Evolutionary conservation across 2,797 vertebrate genomes (phyloP), one percentile per base, ranked within the genome.

Genomic region (Agapornis canus): DNA sequence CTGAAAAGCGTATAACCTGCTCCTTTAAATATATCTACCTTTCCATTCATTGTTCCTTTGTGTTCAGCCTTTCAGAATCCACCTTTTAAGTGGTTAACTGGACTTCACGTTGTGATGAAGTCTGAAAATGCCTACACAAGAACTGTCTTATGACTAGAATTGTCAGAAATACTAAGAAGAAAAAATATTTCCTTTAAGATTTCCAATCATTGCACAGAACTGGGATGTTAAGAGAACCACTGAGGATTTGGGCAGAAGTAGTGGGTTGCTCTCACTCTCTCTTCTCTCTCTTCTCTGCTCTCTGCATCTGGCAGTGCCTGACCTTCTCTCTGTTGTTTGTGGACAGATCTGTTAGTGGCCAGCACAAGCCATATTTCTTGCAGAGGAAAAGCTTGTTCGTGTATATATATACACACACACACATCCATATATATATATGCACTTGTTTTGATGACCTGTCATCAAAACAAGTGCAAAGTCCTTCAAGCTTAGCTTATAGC

Each of bases 381-480:
- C 47, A 49, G 56, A 90, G 43, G 54, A 83, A 78, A 64, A 54
- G 13, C 32, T 68, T 65, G 35, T n/a, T n/a, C n/a, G n/a, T n/a
- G n/a, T n/a, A n/a, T n/a, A n/a, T n/a, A n/a, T n/a, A n/a, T n/a
- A n/a, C n/a, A n/a, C n/a, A n/a, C n/a, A n/a, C n/a, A n/a, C n/a
- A n/a, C n/a, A n/a, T n/a, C n/a, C n/a, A n/a, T n/a, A n/a, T n/a
- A n/a, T n/a, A n/a, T n/a, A n/a, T n/a, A n/a, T n/a, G n/a, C n/a
- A n/a, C n/a, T n/a, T n/a, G n/a, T n/a, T n/a, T n/a, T n/a, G n/a
- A n/a, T n/a, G n/a, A n/a, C n/a, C n/a, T n/a, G n/a, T 84, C 82
- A 63, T 75, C 69, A 94, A 88, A 96, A 91, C 76, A 91, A 80
- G 85, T 48, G 15, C 77, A 70, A 90, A 92, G 88, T 84, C 51